These are phyloP conservation scores for Cladopsammia gracilis DNA, from an alignment of 64 coral and sea anemone species.

Conservation along the genomic window DNA sequence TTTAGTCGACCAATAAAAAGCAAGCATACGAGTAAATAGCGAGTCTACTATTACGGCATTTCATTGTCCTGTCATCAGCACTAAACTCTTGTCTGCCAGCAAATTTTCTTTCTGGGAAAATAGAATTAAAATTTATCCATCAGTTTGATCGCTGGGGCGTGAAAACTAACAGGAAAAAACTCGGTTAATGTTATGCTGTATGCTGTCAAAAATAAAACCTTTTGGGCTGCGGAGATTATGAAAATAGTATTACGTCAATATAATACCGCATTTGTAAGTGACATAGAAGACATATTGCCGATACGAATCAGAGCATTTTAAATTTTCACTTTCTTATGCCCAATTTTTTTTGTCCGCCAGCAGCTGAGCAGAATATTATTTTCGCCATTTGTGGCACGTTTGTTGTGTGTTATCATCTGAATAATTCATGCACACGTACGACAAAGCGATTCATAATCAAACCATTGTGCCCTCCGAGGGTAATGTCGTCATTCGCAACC, in stretches of 20 bases:
- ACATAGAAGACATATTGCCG: neutral
- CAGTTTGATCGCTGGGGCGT: constrained; percentile 1
- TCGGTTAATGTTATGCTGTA: neutral
- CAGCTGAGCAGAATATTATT: neutral
- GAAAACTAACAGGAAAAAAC: neutral
- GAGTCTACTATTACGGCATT: constrained; percentile 66
- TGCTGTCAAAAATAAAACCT: neutral
- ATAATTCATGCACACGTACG: constrained; percentile 46
- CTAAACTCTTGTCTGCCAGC: constrained; percentile 44
- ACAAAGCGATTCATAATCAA: constrained; percentile 16
- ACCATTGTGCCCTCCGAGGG: constrained; percentile 13
- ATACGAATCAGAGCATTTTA: neutral
- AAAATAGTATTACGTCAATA: neutral
- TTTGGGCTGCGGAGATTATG: neutral
- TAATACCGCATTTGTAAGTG: neutral
- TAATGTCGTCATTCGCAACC: constrained; percentile 28
- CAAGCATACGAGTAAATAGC: constrained; percentile 30
- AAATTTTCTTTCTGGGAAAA: neutral
- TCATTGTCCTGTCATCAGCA: constrained; percentile 64
- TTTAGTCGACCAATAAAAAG: constrained; percentile 75
- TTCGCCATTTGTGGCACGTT: constrained; percentile 4
- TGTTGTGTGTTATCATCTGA: constrained; percentile 33
- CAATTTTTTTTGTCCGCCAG: neutral
- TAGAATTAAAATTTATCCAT: neutral
- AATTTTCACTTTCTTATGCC: neutral